These are phyloP conservation scores for Spongilla lacustris DNA, from an alignment of 37 sponge, comb jelly and placozoan genomes.

Conservation along the genomic window DNA sequence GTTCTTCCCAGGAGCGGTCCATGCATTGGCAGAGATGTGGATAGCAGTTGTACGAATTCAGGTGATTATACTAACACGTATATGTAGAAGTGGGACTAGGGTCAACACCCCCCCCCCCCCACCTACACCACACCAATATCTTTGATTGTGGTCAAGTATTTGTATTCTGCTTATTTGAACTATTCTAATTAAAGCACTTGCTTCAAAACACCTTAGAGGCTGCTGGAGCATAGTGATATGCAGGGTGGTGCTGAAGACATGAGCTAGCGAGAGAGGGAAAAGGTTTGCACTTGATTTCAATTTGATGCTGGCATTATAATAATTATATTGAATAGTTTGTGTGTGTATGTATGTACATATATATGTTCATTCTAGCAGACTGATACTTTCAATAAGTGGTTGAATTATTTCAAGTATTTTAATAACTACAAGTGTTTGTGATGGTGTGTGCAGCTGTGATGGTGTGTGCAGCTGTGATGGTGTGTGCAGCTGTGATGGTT, in stretches of 20 bases:
- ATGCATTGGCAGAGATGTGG: conserved; percentile 11
- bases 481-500: too few species aligned
- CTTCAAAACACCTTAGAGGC: neutral
- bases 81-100: neutral
- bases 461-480: too few species aligned
- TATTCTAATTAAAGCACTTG: neutral
- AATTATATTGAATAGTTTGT: too few species aligned
- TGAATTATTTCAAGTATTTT: too few species aligned
- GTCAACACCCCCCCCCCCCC: neutral
- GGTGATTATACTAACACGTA: neutral
- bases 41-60: conserved; percentile 45
- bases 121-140: neutral
- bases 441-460: too few species aligned
- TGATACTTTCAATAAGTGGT: too few species aligned
- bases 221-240: neutral
- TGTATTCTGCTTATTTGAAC: too few species aligned
- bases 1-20: neutral
- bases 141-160: too few species aligned
- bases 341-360: too few species aligned
- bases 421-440: too few species aligned
- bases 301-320: neutral
- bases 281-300: neutral
- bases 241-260: neutral
- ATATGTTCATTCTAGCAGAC: too few species aligned
- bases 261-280: neutral